Base-by-base conservation (phyloP, 2,113 vertebrate species). In the Perca schrenkii region DNA sequence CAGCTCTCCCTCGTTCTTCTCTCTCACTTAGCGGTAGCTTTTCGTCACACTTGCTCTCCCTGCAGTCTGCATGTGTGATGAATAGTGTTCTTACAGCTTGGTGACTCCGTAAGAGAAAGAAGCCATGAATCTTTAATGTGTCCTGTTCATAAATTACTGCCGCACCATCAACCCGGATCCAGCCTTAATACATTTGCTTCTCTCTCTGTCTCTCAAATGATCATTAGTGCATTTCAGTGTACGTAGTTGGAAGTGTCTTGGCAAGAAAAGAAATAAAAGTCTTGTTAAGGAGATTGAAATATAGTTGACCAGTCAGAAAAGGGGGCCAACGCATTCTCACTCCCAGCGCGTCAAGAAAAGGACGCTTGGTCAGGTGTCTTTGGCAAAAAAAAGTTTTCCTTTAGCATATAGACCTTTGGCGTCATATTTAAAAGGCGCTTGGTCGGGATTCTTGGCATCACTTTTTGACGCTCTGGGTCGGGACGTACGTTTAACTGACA, bases 61-160 rank as follows among this genome's bases (percentile, higher is more conserved):
- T 2, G 43, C 74, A 31, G 49, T 50, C 11, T 77, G 61, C 57
- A 15, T 16, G 52, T 76, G 77, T 86, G 85, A 91, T 89, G 60
- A 91, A 89, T 84, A 6, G 60, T 47, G 60, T 49, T 83, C 86
- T 54, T 56, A 25, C 49, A 84, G 82, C 63, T 72, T 7, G 40
- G 73, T 67, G 80, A 87, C 74, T 82, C 34, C 31, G 36, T 50
- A 68, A 74, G 74, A 85, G 77, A 80, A 64, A 54, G 70, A 64
- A 70, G 49, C 69, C 49, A 76, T 89, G 77, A 90, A 86, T 89
- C 77, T 88, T 90, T 86, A 86, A 90, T 89, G 87, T 62, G 74
- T 86, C 73, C 83, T 83, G 83, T 86, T 88, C 79, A 84, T 89
- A 83, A 88, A 90, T 91, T 86, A 86, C 81, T 68, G 72, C 79